Conservation (phyloP, 1,140 invertebrate genomes). For the Heliothis subflexa region DNA sequence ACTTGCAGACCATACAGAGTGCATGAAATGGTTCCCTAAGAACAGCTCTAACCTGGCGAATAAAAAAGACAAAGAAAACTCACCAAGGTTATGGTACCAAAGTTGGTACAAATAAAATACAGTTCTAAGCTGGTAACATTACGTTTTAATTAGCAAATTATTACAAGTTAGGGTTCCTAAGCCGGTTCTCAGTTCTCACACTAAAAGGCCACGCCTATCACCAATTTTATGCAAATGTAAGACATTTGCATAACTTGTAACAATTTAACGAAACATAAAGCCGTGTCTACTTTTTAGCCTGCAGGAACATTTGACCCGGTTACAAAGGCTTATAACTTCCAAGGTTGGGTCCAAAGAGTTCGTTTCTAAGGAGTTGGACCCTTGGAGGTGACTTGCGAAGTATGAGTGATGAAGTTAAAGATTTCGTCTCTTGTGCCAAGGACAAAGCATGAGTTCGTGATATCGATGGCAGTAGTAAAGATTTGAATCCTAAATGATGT, state of each 20-base stretch:
- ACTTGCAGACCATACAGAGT: too few species aligned
- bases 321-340: constrained; percentile 28
- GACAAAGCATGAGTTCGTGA: too few species aligned
- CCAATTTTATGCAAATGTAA: not conserved
- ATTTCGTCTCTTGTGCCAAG: too few species aligned
- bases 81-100: too few species aligned
- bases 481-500: too few species aligned
- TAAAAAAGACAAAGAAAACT: too few species aligned
- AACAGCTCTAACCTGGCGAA: too few species aligned
- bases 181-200: not conserved
- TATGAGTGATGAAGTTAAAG: not conserved
- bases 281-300: not conserved
- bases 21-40: too few species aligned
- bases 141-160: not conserved
- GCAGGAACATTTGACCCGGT: constrained; percentile 27
- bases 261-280: not conserved
- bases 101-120: too few species aligned
- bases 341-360: constrained; percentile 8
- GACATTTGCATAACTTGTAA: not conserved
- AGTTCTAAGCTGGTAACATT: not conserved
- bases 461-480: too few species aligned
- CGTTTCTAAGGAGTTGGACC: not conserved
- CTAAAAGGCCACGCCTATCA: not conserved
- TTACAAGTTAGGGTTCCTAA: not conserved
- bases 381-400: not conserved